Percentiles rank a stretch among this genome's conserved stretches.
phyloP scores from a whole-genome alignment of 2,113 vertebrate genomes.

The Fulmarus glacialis region DNA sequence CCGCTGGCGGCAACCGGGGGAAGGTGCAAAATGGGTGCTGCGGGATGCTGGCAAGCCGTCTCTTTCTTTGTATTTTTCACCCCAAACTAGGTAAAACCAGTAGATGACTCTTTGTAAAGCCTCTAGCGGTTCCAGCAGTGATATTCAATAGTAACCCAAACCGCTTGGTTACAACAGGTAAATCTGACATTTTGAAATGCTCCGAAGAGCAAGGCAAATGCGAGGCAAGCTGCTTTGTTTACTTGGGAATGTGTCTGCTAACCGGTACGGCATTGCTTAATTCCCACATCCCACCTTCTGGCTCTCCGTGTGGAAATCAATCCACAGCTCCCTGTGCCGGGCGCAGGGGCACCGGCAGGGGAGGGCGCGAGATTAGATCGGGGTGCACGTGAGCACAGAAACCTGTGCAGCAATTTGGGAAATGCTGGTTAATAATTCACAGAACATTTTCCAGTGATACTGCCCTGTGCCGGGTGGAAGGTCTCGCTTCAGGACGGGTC shows the following conservation, averaged over 20 bases:
- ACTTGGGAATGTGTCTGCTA: rapidly evolving
- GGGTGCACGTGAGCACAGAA: neutral
- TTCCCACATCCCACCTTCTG: neutral
- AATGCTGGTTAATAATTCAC: neutral
- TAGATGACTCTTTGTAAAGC: neutral
- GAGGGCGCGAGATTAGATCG: rapidly evolving
- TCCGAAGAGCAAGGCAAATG: neutral
- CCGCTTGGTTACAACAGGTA: neutral
- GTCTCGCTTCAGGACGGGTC: rapidly evolving
- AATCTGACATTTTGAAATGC: rapidly evolving
- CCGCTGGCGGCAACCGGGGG: rapidly evolving
- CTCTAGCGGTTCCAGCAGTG: neutral
- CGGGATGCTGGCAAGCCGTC: rapidly evolving
- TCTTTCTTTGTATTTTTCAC: neutral
- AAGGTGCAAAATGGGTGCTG: neutral
- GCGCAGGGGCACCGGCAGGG: neutral
- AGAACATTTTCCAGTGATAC: rapidly evolving
- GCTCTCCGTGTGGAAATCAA: rapidly evolving
- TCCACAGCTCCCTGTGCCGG: rapidly evolving
- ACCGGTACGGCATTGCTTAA: rapidly evolving
- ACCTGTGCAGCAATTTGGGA: neutral
- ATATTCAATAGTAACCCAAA: neutral
- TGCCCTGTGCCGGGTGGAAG: rapidly evolving
- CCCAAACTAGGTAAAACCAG: neutral
- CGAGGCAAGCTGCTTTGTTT: neutral